These are phyloP conservation scores for Egretta garzetta DNA, from an alignment of 2,113 vertebrate genomes.

Conservation along the genomic window DNA sequence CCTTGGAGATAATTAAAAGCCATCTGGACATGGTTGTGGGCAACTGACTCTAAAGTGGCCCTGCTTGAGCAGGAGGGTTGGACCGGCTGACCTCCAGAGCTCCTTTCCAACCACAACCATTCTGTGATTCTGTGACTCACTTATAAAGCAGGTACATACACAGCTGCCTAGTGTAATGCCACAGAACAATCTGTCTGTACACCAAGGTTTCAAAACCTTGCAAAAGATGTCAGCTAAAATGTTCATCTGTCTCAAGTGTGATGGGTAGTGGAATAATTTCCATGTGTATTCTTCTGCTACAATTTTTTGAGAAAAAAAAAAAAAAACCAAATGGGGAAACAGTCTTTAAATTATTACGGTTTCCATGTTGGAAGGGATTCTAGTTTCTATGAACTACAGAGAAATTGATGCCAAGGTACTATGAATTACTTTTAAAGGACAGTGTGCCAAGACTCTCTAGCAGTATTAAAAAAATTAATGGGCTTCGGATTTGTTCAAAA, in stretches of 20 bases:
- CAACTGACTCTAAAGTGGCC: neutral
- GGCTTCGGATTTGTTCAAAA: neutral
- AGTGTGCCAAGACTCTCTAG: neutral
- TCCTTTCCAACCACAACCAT: neutral
- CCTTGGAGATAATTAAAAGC: neutral
- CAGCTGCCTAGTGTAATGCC: neutral
- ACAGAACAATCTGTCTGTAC: neutral
- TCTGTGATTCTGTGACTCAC: neutral
- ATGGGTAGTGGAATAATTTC: neutral
- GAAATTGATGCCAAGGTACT: neutral
- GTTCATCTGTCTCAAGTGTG: neutral
- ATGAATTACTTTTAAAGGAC: neutral
- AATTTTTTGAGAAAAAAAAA: neutral
- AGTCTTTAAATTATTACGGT: neutral
- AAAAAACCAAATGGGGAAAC: neutral
- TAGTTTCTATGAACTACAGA: neutral
- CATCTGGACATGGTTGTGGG: too few species aligned
- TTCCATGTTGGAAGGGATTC: neutral
- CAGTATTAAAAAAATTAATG: neutral
- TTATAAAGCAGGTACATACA: neutral
- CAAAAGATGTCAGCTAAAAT: neutral
- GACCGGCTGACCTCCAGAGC: neutral
- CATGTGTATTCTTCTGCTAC: neutral
- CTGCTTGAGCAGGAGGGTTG: neutral
- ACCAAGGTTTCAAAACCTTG: neutral